phyloP scores from a whole-genome alignment of 35 echinoderm and acorn worm species.

The Anneissia japonica region DNA sequence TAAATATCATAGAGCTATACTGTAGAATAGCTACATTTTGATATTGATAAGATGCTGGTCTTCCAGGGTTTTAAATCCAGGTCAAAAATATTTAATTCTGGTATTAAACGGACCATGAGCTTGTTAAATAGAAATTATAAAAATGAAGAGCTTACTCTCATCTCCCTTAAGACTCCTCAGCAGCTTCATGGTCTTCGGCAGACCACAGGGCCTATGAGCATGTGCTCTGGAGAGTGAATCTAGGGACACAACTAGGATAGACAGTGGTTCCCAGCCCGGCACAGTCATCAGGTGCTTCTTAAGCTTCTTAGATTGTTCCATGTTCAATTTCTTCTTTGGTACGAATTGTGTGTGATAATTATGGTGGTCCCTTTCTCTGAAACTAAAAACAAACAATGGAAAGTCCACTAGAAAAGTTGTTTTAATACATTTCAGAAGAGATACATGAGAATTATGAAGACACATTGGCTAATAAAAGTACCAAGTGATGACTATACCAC shows the following conservation, averaged over 20 bases:
- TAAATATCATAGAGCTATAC: no score
- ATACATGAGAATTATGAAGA: no score
- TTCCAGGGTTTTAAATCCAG: no score
- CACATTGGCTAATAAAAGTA: no score
- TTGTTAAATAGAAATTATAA: no score
- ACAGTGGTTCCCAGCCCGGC: slow-evolving; percentile 66
- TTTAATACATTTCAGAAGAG: no score
- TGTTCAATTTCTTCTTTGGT: slow-evolving; percentile 43
- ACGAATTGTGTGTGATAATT: slow-evolving; percentile 92
- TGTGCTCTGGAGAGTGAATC: slow-evolving; percentile 74
- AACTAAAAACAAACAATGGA: background rate
- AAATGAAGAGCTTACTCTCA: background rate
- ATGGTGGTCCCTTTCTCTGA: slow-evolving; percentile 52
- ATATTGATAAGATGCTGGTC: no score
- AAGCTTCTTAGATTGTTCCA: slow-evolving; percentile 29
- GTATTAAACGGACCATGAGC: no score
- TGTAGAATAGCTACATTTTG: no score
- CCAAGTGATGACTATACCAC: no score
- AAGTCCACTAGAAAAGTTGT: no score
- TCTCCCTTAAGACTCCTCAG: slow-evolving; percentile 18
- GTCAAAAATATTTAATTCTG: no score
- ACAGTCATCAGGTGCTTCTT: slow-evolving; percentile 11
- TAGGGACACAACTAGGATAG: slow-evolving; percentile 64
- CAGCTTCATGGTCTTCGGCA: slow-evolving; percentile 72
- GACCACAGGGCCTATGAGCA: slow-evolving; percentile 68